Percentiles rank a stretch among this genome's conserved stretches.
Conservation (phyloP, 2,888 invertebrate species). For the Eupithecia subumbrata region DNA sequence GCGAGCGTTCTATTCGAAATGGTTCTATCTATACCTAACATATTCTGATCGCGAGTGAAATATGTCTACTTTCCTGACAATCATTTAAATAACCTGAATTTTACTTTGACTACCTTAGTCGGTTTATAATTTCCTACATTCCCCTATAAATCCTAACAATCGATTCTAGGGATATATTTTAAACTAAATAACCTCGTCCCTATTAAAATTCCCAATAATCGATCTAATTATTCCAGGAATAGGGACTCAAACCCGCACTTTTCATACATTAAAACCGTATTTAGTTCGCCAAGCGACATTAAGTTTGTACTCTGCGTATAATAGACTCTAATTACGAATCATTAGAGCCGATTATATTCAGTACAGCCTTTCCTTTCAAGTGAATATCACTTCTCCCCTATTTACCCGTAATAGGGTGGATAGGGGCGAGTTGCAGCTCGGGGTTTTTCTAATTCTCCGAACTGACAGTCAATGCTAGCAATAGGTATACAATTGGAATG, state of each 20-base stretch:
- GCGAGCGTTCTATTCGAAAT: no score
- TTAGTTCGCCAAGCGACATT: background rate
- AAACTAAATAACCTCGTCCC: background rate
- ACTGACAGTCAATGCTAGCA: background rate
- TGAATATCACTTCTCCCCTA: background rate
- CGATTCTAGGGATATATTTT: background rate
- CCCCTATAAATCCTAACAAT: background rate
- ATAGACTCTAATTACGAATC: background rate
- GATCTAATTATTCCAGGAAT: background rate
- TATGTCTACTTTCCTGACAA: background rate
- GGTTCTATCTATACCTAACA: background rate
- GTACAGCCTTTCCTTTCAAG: background rate
- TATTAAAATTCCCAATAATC: background rate
- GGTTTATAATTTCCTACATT: background rate
- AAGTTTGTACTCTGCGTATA: background rate
- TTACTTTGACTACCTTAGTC: background rate
- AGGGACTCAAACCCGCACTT: background rate
- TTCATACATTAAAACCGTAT: slow-evolving; percentile 3
- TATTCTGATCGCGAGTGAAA: background rate
- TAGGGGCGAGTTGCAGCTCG: background rate
- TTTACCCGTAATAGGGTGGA: background rate
- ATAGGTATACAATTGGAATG: background rate
- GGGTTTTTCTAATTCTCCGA: background rate
- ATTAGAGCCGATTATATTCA: background rate
- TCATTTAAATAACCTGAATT: background rate